Conservation (phyloP, 2,888 invertebrate species). For the Nebria salina region DNA sequence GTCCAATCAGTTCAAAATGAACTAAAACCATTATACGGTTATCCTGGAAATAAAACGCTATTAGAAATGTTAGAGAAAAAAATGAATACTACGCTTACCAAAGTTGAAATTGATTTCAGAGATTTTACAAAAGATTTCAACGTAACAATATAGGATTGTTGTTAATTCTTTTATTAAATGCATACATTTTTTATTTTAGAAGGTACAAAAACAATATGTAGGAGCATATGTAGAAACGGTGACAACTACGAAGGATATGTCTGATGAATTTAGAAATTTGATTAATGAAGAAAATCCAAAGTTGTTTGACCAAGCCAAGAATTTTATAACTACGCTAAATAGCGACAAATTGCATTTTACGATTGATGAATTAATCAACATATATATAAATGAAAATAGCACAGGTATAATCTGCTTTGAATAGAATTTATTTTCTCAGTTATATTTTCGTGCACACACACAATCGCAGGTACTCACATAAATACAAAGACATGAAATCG, state of each 20-base stretch:
- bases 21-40: constrained; percentile 56
- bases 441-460: too few species aligned
- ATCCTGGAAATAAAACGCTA: constrained; percentile 53
- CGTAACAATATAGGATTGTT: constrained; percentile 21
- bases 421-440: too few species aligned
- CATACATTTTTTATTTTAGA: neutral
- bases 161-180: neutral
- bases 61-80: constrained; percentile 53
- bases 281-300: neutral
- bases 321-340: neutral
- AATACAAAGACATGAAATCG: too few species aligned
- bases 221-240: neutral
- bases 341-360: neutral
- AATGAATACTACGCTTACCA: constrained; percentile 47
- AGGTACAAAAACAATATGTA: neutral
- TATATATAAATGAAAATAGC: neutral
- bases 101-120: constrained; percentile 31
- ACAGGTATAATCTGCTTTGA: neutral
- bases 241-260: neutral
- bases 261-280: neutral
- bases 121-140: neutral
- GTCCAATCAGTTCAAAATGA: constrained; percentile 51
- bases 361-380: neutral
- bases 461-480: too few species aligned
- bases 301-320: neutral